These are phyloP conservation scores for Balaeniceps rex DNA, from an alignment of 2,113 vertebrate species.

Conservation along the genomic window DNA sequence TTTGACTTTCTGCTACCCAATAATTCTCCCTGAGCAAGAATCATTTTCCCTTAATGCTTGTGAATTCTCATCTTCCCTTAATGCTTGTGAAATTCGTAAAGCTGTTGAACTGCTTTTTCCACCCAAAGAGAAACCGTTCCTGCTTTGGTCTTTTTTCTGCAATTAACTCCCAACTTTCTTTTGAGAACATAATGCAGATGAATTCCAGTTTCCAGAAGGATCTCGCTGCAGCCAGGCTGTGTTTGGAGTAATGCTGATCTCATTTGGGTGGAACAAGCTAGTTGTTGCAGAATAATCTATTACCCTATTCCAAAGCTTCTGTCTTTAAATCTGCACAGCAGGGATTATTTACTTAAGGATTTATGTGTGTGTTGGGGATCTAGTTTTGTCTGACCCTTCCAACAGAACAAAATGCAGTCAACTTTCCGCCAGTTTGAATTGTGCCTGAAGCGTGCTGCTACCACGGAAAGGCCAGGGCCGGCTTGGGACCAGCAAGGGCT, in stretches of 20 bases:
- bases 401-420: not conserved
- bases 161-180: not conserved
- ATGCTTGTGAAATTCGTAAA: not conserved
- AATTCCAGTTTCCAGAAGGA: slow-evolving; percentile 1
- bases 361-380: not conserved
- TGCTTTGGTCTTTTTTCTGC: not conserved
- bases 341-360: slow-evolving; percentile 50
- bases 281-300: not conserved
- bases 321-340: not conserved
- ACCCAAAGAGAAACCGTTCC: not conserved
- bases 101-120: not conserved
- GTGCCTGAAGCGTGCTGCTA: not conserved
- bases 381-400: not conserved
- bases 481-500: accelerated
- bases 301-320: not conserved
- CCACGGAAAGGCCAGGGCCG: not conserved
- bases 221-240: not conserved
- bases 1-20: not conserved
- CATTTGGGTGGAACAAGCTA: slow-evolving; percentile 40
- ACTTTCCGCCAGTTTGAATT: not conserved
- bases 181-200: not conserved
- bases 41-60: not conserved
- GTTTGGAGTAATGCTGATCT: not conserved
- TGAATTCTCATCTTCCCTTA: not conserved
- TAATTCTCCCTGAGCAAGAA: not conserved